A percentile compares a stretch with the other conserved stretches of the same genome.
These are phyloP conservation scores for Fopius arisanus DNA, from an alignment of 1,140 invertebrate species.

Conservation along the genomic window DNA sequence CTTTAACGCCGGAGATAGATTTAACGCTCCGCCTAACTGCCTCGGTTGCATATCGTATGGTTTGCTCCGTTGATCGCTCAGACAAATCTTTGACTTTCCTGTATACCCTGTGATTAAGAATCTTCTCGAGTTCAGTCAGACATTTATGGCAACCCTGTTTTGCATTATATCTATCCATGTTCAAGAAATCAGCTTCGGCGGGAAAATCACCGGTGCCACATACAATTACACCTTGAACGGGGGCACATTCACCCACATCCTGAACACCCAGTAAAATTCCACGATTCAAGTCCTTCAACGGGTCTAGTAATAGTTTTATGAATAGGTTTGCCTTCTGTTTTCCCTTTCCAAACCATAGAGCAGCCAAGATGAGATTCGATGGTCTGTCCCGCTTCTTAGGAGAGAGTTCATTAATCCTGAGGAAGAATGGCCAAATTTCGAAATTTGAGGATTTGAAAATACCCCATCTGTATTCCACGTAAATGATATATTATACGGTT, in stretches of 20 bases:
- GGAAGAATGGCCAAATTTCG: constrained; percentile 21
- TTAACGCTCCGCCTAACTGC: neutral
- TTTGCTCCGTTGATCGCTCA: neutral
- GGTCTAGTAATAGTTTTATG: neutral
- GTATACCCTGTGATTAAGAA: neutral
- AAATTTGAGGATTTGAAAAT: constrained; percentile 14
- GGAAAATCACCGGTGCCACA: constrained; percentile 20
- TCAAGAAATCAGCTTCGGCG: constrained; percentile 16
- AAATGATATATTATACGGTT: constrained; percentile 8
- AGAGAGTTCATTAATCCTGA: constrained; percentile 14
- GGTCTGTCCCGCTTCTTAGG: neutral
- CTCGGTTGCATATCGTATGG: neutral
- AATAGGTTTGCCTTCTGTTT: constrained; percentile 9
- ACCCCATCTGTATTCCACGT: constrained; percentile 21
- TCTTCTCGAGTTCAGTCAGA: neutral
- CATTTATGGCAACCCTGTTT: constrained; percentile 10
- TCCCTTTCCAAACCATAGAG: neutral
- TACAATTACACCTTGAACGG: neutral
- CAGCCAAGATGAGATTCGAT: neutral
- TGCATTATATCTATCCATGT: constrained; percentile 13
- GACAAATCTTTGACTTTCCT: neutral
- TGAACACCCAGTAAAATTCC: neutral
- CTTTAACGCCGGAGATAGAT: neutral
- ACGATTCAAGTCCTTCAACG: neutral
- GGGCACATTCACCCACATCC: neutral